phyloP scores from a whole-genome alignment of 2,888 invertebrate species.

The Mythimna impura region DNA sequence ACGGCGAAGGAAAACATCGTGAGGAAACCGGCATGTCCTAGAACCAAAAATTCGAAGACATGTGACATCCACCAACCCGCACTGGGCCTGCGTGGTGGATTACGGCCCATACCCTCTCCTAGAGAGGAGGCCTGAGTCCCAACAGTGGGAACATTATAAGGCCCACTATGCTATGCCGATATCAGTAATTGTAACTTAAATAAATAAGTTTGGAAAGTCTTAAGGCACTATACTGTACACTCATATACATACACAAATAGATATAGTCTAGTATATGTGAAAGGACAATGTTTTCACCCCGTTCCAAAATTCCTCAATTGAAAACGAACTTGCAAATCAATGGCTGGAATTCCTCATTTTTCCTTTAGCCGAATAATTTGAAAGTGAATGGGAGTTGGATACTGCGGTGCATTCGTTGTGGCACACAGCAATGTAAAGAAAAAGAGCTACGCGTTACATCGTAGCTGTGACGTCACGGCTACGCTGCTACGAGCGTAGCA shows the following conservation, averaged over 20 bases:
- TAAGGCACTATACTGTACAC: neutral
- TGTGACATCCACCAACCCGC: too few relatives aligned
- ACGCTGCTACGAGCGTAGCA: constrained; percentile 49
- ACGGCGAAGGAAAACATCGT: too few relatives aligned
- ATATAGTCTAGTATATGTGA: neutral
- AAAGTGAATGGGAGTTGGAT: constrained; percentile 52
- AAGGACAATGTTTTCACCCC: neutral
- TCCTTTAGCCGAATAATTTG: constrained; percentile 45
- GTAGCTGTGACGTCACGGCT: constrained; percentile 54
- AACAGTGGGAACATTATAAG: too few relatives aligned
- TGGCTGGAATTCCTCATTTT: constrained; percentile 42
- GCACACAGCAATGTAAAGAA: constrained; percentile 30
- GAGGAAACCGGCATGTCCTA: too few relatives aligned
- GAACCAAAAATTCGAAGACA: too few relatives aligned
- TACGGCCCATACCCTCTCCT: too few relatives aligned
- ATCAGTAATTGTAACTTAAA: neutral
- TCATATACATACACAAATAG: neutral
- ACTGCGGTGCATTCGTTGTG: constrained; percentile 34
- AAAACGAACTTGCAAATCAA: constrained; percentile 34
- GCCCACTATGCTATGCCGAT: too few relatives aligned
- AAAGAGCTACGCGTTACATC: constrained; percentile 49
- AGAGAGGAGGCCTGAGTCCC: too few relatives aligned
- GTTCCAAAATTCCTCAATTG: constrained; percentile 12
- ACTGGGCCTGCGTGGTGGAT: too few relatives aligned
- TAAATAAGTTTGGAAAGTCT: neutral